Evolutionary conservation across 2,888 invertebrate species (phyloP), one percentile per base, ranked within the genome.

Genomic region (Sympetrum striolatum): DNA sequence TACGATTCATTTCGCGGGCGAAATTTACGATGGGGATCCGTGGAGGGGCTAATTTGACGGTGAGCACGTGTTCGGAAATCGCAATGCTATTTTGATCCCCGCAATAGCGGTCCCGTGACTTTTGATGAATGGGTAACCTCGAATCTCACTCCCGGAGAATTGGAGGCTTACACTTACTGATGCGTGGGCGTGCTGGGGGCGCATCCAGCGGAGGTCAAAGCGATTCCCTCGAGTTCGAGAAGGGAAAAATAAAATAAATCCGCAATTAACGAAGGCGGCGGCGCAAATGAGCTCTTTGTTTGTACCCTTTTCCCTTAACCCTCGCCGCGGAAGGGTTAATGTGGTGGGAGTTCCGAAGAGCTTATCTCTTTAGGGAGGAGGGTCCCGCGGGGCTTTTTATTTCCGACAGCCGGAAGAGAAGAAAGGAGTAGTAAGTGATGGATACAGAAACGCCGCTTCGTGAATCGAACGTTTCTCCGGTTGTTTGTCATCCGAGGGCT

Each of bases 181-280:
- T 44, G 44, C 44, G 44, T 44, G 44, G 44, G n/a, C 58, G 37
- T 60, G 86, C 60, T 58, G 22, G 18, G 60, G 37, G 60, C 60
- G 60, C 58, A 86, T 86, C 58, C 58, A 37, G 35, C 86, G 86
- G 60, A 60, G 86, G 86, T 86, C 86, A 86, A 53, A 15, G 35
- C 53, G 58, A 18, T 35, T 31, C 58, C 58, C 86, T 35, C 58
- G 12, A 53, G 53, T 53, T 58, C 18, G 31, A 35, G 58, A 35
- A 64, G 22, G 64, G 25, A 22, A 73, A 22, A 31, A 31, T 25
- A 58, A 60, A 81, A 86, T 58, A 35, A 86, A 37, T 31, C n/a
- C 60, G 86, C 25, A 86, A 86, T 86, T 86, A 60, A 86, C 22
- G 35, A 60, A 86, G 86, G 86, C 60, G 86, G 58, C 60, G 82